Percentiles rank a stretch among this genome's conserved stretches.
These are phyloP conservation scores for Ficedula albicollis DNA, from an alignment of 2,797 vertebrate species.

Conservation along the genomic window DNA sequence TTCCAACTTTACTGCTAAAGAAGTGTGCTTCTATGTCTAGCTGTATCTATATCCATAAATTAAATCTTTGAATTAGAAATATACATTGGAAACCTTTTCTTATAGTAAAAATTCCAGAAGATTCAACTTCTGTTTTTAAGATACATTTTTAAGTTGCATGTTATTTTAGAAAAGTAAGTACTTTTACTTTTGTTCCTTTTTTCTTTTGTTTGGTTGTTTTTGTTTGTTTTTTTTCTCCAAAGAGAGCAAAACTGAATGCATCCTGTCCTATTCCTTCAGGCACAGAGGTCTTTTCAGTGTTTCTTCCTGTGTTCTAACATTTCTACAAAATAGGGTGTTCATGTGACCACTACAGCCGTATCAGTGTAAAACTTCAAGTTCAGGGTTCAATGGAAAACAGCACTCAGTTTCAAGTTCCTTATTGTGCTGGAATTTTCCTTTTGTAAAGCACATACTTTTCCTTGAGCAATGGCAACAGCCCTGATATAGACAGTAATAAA, in stretches of 20 bases:
- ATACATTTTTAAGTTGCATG: fast-evolving
- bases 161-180: neutral
- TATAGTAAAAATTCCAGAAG: neutral
- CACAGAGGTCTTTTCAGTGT: neutral
- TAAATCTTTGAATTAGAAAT: neutral
- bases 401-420: neutral
- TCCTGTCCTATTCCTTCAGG: neutral
- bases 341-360: neutral
- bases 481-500: neutral
- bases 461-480: neutral
- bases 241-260: neutral
- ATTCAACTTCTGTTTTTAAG: neutral
- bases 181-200: neutral
- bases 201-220: no score
- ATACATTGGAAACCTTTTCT: neutral
- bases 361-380: neutral
- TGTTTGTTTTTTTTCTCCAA: no score
- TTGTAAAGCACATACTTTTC: neutral
- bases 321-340: neutral
- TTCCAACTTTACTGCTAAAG: neutral
- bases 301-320: neutral
- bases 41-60: neutral
- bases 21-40: neutral
- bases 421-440: neutral
- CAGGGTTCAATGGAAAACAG: neutral